Base-by-base conservation (phyloP, 2,113 vertebrate genomes). In the Aptenodytes patagonicus region DNA sequence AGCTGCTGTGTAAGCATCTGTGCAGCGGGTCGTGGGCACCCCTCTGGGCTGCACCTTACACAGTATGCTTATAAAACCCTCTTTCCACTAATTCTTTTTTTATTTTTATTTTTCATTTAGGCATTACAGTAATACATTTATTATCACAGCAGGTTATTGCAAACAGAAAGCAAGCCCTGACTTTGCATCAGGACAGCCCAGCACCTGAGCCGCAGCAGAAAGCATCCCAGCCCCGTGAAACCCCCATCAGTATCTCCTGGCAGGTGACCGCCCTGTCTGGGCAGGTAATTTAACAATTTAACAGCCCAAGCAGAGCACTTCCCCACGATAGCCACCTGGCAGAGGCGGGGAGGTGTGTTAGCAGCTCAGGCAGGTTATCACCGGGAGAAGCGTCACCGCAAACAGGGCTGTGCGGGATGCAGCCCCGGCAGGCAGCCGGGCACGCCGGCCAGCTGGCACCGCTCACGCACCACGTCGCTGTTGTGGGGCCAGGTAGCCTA, bases 41-140 rank as follows among this genome's bases (percentile, higher is more conserved):
- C 7, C 11, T 47, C 26, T 10, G 46, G 32, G 38, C 32, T 34
- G 26, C 34, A 21, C 54, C 49, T 54, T 32, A 29, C 22, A 3
- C 46, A 18, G 1, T 0, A 8, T 2, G 1, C 38, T 64, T 44
- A 9, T 8, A 44, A 85, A 68, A 5, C 21, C 13, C n/a, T 62
- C 15, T 55, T 52, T 40, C n/a, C 29, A 25, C 26, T 51, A 13
- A 24, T 51, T 36, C 2, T 31, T 9, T 25, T n/a, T 19, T 60
- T 7, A 15, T 7, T 46, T 51, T 34, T 28, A 21, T 19, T 88
- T 84, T 73, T 51, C 10, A 18, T 26, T 70, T 70, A 55, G 10
- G 3, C 17, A 1, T 51, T 73, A 5, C 60, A 66, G 9, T 2
- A 14, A 60, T 7, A 4, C 2, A 25, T 44, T 92, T 20, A 34